Base-by-base conservation (phyloP, 2,888 invertebrate species). In the Conchocele bisecta region DNA sequence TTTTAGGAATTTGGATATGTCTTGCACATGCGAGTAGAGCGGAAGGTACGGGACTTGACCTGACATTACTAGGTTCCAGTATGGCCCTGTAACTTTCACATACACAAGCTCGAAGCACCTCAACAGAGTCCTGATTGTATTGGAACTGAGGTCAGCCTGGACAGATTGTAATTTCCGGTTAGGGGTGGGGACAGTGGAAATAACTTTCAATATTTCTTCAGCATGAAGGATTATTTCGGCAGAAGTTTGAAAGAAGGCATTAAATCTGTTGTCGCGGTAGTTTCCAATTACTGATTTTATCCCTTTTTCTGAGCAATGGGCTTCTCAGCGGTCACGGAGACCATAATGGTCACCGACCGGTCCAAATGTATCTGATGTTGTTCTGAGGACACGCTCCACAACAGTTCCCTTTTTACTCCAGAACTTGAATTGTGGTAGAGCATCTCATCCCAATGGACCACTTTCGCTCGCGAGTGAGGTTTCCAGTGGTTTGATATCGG, bases 181-280 rank as follows among this genome's bases (percentile, higher is more conserved):
- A 37, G 73, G 42, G 3, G 13, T n/a, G 33, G 29, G 26, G 22
- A 71, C 37, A n/a, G 35, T 53, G 11, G 31, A 13, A 1, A 44
- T 44, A 11, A 54, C 48, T 24, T 22, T 26, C 3, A 59, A 26
- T 22, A 72, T 57, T 22, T 64, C 68, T 26, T 63, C 42, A 17
- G 22, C 33, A 35, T 72, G 59, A 11, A 57, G 50, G 20, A 51
- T 26, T 11, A 64, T 39, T 33, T 70, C 54, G 5, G 57, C 70
- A 13, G 70, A 22, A 22, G 73, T 75, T 42, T 80, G 70, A 44
- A 80, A 80, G 7, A 74, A 39, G 0, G 50, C 53, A 41, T 77
- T 80, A 51, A 80, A 79, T 6, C 68, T 37, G 42, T 79, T 79
- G 37, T 76, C 74, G 39, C 44, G 56, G 44, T 76, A 76, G n/a